Conservation (phyloP, 1,140 invertebrate species). For the Spodoptera frugiperda region DNA sequence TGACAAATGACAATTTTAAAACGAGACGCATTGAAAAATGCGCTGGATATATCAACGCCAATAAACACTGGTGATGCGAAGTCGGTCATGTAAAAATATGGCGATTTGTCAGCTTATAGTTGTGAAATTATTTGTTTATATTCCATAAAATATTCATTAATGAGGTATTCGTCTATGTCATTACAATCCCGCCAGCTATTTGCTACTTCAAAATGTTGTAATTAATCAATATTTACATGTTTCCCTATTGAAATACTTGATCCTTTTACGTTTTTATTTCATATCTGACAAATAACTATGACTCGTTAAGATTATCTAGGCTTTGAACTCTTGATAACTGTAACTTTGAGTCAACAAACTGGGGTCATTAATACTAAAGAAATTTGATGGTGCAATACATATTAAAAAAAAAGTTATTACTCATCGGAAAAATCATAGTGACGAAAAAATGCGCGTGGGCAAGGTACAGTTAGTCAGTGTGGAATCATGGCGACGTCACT, state of each 20-base stretch:
- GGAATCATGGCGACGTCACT: conserved; percentile 47
- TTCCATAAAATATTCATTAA: background rate
- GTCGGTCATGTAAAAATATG: conserved; percentile 22
- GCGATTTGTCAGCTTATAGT: conserved; percentile 24
- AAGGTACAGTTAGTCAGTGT: conserved; percentile 60
- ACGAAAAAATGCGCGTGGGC: conserved; percentile 63
- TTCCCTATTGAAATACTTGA: background rate
- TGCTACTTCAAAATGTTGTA: conserved; percentile 13
- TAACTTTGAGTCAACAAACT: conserved; percentile 46
- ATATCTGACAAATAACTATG: background rate
- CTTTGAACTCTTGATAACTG: conserved; percentile 30
- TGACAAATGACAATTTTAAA: conserved; percentile 61
- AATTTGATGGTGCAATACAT: conserved; percentile 55
- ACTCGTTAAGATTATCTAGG: background rate
- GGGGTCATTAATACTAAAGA: conserved; percentile 29
- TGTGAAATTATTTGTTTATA: conserved; percentile 26
- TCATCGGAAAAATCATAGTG: conserved; percentile 57
- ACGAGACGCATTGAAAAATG: conserved; percentile 39
- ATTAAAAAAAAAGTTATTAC: conserved; percentile 62
- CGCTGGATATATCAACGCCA: conserved; percentile 25
- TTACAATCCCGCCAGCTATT: background rate
- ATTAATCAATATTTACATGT: conserved; percentile 17
- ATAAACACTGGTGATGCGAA: conserved; percentile 36
- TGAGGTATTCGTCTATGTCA: conserved; percentile 12
- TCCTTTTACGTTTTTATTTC: background rate